phyloP scores from a whole-genome alignment of 23 tunicate species.

The Corella eumyota region DNA sequence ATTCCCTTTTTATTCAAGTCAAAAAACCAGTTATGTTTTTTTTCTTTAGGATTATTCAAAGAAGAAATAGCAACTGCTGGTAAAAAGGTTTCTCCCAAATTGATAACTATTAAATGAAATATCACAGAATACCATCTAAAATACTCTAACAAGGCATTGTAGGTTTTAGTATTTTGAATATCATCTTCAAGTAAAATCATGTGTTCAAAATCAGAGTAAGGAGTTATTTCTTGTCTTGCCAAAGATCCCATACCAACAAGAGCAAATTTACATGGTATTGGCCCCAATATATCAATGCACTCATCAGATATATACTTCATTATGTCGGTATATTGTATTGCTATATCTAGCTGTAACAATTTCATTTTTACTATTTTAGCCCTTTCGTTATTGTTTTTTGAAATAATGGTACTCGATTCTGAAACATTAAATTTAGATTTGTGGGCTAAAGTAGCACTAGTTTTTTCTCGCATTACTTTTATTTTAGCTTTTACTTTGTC shows the following conservation, averaged over 20 bases:
- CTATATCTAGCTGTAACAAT: too few relatives aligned
- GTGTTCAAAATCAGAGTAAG: constrained; percentile 30
- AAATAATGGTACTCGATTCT: too few relatives aligned
- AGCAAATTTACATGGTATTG: constrained; percentile 9
- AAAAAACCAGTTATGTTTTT: constrained; percentile 16
- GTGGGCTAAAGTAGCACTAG: too few relatives aligned
- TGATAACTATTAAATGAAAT: constrained; percentile 15
- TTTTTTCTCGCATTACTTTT: too few relatives aligned
- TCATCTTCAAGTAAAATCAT: constrained; percentile 13
- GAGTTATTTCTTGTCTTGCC: constrained; percentile 20
- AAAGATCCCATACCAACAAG: constrained; percentile 25
- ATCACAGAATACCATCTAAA: constrained; percentile 20
- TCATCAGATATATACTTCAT: too few relatives aligned
- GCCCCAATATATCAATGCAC: too few relatives aligned
- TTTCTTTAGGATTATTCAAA: constrained; percentile 1
- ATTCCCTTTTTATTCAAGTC: constrained; percentile 12
- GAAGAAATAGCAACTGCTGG: background rate
- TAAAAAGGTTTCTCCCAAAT: constrained; percentile 19
- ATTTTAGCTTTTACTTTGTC: too few relatives aligned
- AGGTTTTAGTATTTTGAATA: background rate
- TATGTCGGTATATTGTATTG: too few relatives aligned
- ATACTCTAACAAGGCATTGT: constrained; percentile 3
- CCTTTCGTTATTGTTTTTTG: too few relatives aligned
- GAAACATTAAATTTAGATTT: too few relatives aligned
- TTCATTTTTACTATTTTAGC: too few relatives aligned